Percentiles rank a stretch among this genome's conserved stretches.
Evolutionary conservation across 2,888 invertebrate genomes (phyloP).

Genomic region (Carterocephalus palaemon): DNA sequence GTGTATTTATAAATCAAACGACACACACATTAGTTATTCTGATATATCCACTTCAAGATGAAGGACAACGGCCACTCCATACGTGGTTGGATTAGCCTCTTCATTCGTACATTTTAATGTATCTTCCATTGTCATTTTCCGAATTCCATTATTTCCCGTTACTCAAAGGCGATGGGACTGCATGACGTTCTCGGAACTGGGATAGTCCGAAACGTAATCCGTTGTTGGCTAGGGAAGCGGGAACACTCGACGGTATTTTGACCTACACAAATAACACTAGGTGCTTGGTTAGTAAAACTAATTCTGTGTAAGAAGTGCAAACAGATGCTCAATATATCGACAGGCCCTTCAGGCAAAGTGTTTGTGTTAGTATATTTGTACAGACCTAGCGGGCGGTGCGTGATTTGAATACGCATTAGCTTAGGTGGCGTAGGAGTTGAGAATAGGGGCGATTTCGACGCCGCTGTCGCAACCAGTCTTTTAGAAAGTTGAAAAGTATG

Average conservation of each 20-base stretch:
- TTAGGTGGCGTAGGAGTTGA: slow-evolving; percentile 25
- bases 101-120: slow-evolving; percentile 59
- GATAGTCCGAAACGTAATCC: slow-evolving; percentile 3
- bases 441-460: slow-evolving; percentile 6
- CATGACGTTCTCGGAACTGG: background rate
- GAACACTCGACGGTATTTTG: background rate
- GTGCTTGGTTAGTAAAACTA: slow-evolving; percentile 38
- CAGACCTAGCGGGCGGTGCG: slow-evolving; percentile 35
- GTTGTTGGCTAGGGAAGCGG: background rate
- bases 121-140: slow-evolving; percentile 40
- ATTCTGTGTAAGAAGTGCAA: slow-evolving; percentile 41
- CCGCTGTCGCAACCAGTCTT: slow-evolving; percentile 13
- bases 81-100: slow-evolving; percentile 65
- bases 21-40: slow-evolving; percentile 58
- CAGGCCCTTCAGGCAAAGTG: slow-evolving; percentile 58
- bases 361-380: slow-evolving; percentile 52
- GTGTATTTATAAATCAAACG: slow-evolving; percentile 52
- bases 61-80: slow-evolving; percentile 55
- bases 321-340: slow-evolving; percentile 45
- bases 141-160: slow-evolving; percentile 1
- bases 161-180: slow-evolving; percentile 7
- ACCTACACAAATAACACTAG: slow-evolving; percentile 8
- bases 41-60: slow-evolving; percentile 48
- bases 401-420: slow-evolving; percentile 30
- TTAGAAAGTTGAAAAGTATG: slow-evolving; percentile 6